phyloP scores from a whole-genome alignment of 64 coral and sea anemone genomes.

The Montipora capricornis region DNA sequence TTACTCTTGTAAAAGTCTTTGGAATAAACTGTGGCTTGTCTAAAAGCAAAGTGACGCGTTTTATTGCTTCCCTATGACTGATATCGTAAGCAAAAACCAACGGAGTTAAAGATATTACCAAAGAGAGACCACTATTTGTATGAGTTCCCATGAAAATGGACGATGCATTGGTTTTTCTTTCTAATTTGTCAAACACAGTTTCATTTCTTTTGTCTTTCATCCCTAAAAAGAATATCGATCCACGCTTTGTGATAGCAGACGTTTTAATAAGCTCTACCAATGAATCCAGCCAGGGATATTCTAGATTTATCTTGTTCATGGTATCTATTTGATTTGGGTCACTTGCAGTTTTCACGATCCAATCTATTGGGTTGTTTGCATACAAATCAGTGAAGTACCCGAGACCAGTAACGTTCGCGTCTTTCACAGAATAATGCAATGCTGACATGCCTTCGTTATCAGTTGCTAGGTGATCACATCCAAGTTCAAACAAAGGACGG shows the following conservation, averaged over 20 bases:
- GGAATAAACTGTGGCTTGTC: conserved; percentile 7
- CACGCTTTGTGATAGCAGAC: background rate
- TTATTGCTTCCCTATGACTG: background rate
- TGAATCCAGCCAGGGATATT: too few species aligned
- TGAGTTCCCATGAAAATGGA: background rate
- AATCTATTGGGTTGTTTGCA: too few species aligned
- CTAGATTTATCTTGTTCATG: too few species aligned
- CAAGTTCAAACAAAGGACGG: conserved; percentile 35
- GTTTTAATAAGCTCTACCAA: too few species aligned
- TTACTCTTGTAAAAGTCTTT: background rate
- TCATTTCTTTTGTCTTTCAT: background rate
- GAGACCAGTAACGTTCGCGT: too few species aligned
- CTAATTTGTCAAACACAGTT: background rate
- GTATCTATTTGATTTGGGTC: too few species aligned
- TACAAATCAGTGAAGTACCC: too few species aligned
- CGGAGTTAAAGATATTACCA: conserved; percentile 12
- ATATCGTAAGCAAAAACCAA: background rate
- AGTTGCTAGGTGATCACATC: too few species aligned
- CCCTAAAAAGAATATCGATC: background rate
- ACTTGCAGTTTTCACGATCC: too few species aligned
- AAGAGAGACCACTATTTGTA: background rate
- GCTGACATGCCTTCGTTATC: too few species aligned
- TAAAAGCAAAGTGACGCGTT: background rate
- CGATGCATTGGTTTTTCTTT: background rate
- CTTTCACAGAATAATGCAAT: too few species aligned